Base-by-base conservation (phyloP, 2,888 invertebrate species). In the Mimachlamys varia region DNA sequence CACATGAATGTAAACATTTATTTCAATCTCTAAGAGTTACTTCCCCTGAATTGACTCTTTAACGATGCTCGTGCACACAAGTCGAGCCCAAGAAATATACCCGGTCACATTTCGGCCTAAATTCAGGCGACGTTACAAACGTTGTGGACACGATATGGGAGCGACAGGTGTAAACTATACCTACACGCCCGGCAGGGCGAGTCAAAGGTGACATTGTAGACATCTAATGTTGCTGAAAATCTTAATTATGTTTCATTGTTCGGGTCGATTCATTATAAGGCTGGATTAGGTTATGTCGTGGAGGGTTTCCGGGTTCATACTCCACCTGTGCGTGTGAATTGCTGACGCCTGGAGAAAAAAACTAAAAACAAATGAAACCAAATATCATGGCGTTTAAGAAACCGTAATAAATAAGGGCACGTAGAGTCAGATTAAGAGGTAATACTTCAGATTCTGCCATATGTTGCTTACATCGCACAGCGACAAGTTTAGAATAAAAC, bases 121-220 rank as follows among this genome's bases (percentile, higher is more conserved):
- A 12, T 12, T 33, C 10, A 33, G 2, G 76, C 22, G 27, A 76
- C 33, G 13, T 76, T 22, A 33, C 7, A 27, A 13, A 27, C 76
- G 12, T 13, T 76, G 4, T 76, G 76, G 76, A 33, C 76, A 76
- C 76, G 76, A 27, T 12, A 27, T 76, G 76, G 76, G 76, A 76
- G 76, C 27, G 76, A 27, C 76, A 0, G 12, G 27, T 76, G 76
- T 76, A 33, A 76, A 1, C 2, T 27, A 76, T 76, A 76, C 76
- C 2, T 33, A 27, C 76, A 76, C 76, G 27, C 76, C 27, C 76
- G 76, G 33, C 27, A 27, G 22, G 12, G 76, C 76, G 33, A 76
- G 76, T 76, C 76, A 76, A 76, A 76, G 76, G 76, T 76, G 27
- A 76, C 76, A 76, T 76, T 76, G 76, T 76, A 33, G 33, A 27